Base-by-base conservation (phyloP, 2,113 vertebrate species). In the Rhinoderma darwinii region DNA sequence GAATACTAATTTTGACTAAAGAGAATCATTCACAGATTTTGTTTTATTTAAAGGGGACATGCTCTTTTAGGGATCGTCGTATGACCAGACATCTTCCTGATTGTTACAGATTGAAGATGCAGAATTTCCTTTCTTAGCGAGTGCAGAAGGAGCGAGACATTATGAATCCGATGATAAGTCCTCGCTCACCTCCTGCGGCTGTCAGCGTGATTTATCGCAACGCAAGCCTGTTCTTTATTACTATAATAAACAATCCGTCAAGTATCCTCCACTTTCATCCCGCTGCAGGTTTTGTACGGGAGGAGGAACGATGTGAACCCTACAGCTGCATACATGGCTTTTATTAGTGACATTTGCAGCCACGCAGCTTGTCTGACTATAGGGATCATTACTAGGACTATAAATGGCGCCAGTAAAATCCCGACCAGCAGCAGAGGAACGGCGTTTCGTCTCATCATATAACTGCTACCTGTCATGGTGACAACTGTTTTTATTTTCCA, bases 231-330 rank as follows among this genome's bases (percentile, higher is more conserved):
- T 73, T 56, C 84, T 54, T 81, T 86, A 86, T 86, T 86, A 68
- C 84, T 86, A 27, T 81, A 73, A 86, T 86, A 86, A 86, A 86
- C 76, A 73, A 72, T 81, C 76, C 37, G 54, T 81, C 77, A 81
- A 72, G 47, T 30, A 70, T 81, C 84, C 84, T 80, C 63, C n/a
- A 20, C 44, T 70, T 44, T 70, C 43, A 77, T 56, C 61, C 79
- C 51, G 47, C 78, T 80, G 61, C 44, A 51, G 39, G 9, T 27
- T 32, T 70, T 70, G 41, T 68, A 82, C 43, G 11, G 51, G 84
- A 43, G 83, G 72, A 51, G 82, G 68, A 22, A 39, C 27, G 11
- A 44, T 25, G 47, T 72, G 72, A 43, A 51, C 70, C 72, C 54
- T 17, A 17, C 51, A 54, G 77, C 77, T 14, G 35, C 32, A 59